Evolutionary conservation across 2,797 vertebrate genomes (phyloP), one percentile per base, ranked within the genome.

Genomic region (Sternotherus odoratus): DNA sequence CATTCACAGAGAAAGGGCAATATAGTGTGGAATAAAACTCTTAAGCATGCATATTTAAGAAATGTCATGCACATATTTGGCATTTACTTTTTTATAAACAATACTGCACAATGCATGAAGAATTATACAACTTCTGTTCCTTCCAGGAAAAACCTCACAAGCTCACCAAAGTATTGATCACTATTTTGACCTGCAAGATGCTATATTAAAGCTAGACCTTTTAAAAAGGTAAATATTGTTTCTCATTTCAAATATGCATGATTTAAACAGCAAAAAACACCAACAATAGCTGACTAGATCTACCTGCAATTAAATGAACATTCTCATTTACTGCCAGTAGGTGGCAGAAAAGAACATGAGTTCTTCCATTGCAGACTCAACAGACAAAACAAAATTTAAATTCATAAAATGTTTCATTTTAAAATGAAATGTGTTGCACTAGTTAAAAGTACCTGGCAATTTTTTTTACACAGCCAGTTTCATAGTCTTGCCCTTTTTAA

Each of bases 71-170:
- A 79, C 36, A 95, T 56, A 2, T 17, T 94, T 95, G 89, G 80
- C 95, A 86, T 97, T 96, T 96, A 75, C 94, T 88, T 93, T 88
- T 79, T 92, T 56, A 36, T 54, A 88, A 60, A 90, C 87, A 89
- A 49, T 50, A 66, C 82, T 79, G 82, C 88, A 74, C 39, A 94
- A 82, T 2, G 36, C 9, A 51, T 86, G 94, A 93, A 77, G 77
- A 95, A 93, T 28, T 83, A 54, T 84, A 90, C 80, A 72, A 2
- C 75, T 78, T 77, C 11, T 93, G 88, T 91, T 95, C 89, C 92
- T 90, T 77, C 85, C 85, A 16, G 19, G n/a, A 69, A 69, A 23
- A 69, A 82, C 63, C 46, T 48, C 17, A 77, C 54, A 10, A 0
- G 26, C 56, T 93, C 93, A 69, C 94, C 92, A 69, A 90, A 92